Evolutionary conservation across 2,797 vertebrate species (phyloP), one percentile per base, ranked within the genome.

Genomic region (Tenualosa thibaudeaui): DNA sequence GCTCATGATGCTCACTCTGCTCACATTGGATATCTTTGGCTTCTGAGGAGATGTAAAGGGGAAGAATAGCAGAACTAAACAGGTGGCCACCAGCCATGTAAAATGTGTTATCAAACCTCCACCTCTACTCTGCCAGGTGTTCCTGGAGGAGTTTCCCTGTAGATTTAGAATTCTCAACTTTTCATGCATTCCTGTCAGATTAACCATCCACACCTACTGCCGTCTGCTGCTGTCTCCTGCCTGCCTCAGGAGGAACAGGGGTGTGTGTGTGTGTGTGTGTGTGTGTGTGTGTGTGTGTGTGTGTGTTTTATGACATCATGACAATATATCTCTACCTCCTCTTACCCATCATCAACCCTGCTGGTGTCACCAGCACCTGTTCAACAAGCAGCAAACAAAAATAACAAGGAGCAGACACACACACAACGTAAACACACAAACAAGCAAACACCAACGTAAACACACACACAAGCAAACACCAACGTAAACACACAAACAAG

Each of bases 131-230:
- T 58, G 15, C 15, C 53, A 56, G 53, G 0, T 86, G 85, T 85
- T 89, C 88, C 89, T 86, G 78, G 82, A 15, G 82, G 89, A 86
- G 62, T 81, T 88, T 58, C 3, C 31, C 84, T 65, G 68, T 89
- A 85, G 84, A 88, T 88, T 87, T 81, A 46, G 4, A 83, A 85
- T 81, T 81, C 51, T 13, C 51, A 53, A 46, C 46, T 46, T 46
- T 46, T 46, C 46, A 46, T 46, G 46, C 46, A 46, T 4, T 46
- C 46, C 46, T 46, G 46, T 46, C 46, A 46, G 4, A 46, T 46
- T 1, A 46, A 46, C 46, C 46, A 46, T 46, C 46, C 46, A 3
- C 46, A 46, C 46, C 31, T 31, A 31, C 7, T 49, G 46, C 46
- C 7, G 8, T 62, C 22, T 24, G 8, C 10, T 51, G 50, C 50